These are phyloP conservation scores for Paramormyrops kingsleyae DNA, from an alignment of 2,113 vertebrate species.

Conservation along the genomic window DNA sequence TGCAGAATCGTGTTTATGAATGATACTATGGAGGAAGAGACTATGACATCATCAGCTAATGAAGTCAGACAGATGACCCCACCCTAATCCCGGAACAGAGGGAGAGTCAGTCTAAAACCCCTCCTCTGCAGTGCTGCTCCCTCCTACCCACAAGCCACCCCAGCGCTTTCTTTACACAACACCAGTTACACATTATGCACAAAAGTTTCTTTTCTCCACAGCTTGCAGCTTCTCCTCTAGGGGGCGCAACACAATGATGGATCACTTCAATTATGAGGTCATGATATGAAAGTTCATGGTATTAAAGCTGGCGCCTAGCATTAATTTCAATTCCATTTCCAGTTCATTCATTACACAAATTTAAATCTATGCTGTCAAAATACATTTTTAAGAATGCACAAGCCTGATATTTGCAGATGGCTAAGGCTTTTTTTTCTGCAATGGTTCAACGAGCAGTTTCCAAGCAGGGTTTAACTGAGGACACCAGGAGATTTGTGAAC, in stretches of 20 bases:
- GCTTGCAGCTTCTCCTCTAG: neutral
- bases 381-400: neutral
- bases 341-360: neutral
- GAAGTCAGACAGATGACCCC: neutral
- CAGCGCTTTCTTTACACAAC: neutral
- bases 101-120: neutral
- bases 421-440: neutral
- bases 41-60: neutral
- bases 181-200: neutral
- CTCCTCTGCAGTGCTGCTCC: neutral
- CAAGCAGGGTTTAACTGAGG: neutral
- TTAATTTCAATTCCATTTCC: neutral
- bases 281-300: neutral
- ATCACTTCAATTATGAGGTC: neutral
- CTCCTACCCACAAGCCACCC: neutral
- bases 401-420: neutral
- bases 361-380: slow-evolving; percentile 3
- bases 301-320: neutral
- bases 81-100: neutral
- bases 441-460: neutral
- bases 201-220: neutral
- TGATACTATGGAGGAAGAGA: neutral
- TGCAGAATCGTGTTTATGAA: neutral
- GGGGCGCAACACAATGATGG: neutral
- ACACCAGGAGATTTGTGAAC: neutral